These are phyloP conservation scores for Volucella zonaria DNA, from an alignment of 2,888 invertebrate genomes.

Conservation along the genomic window DNA sequence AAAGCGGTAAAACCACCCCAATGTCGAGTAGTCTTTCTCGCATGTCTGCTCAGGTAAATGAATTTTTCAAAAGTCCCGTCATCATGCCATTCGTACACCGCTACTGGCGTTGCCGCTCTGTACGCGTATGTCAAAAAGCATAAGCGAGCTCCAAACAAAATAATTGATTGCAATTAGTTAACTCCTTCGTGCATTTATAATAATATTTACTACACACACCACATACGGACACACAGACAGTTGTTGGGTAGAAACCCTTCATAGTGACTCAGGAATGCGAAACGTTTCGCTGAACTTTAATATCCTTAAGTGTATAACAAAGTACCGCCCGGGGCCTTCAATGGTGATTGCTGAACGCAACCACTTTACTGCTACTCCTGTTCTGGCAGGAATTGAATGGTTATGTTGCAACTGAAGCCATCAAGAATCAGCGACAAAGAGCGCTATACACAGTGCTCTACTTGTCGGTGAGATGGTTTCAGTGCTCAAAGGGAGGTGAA, in stretches of 20 bases:
- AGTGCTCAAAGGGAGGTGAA: background rate
- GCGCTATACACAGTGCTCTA: background rate
- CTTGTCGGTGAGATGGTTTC: background rate
- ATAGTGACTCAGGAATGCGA: conserved; percentile 7
- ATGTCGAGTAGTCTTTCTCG: conserved; percentile 16
- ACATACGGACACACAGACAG: conserved; percentile 4
- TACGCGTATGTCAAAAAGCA: conserved; percentile 26
- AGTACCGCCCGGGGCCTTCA: conserved; percentile 33
- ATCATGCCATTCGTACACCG: background rate
- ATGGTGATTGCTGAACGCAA: conserved; percentile 23
- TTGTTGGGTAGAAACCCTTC: too few relatives aligned
- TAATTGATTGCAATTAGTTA: conserved; percentile 71
- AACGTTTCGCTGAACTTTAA: conserved; percentile 56
- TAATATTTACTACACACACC: conserved; percentile 58
- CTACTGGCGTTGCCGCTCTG: background rate
- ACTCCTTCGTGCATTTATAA: conserved; percentile 55
- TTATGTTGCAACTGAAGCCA: conserved; percentile 24
- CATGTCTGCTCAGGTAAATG: conserved; percentile 48
- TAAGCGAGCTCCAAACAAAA: conserved; percentile 44
- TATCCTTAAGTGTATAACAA: conserved; percentile 67
- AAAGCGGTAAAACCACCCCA: conserved; percentile 39
- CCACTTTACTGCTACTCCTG: background rate
- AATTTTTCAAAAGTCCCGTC: conserved; percentile 43
- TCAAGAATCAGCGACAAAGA: conserved; percentile 32
- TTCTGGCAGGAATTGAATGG: conserved; percentile 7